A percentile compares a stretch with the other conserved stretches of the same genome.
Evolutionary conservation across 2,888 invertebrate genomes (phyloP).

Genomic region (Lasioglossum marginatum): DNA sequence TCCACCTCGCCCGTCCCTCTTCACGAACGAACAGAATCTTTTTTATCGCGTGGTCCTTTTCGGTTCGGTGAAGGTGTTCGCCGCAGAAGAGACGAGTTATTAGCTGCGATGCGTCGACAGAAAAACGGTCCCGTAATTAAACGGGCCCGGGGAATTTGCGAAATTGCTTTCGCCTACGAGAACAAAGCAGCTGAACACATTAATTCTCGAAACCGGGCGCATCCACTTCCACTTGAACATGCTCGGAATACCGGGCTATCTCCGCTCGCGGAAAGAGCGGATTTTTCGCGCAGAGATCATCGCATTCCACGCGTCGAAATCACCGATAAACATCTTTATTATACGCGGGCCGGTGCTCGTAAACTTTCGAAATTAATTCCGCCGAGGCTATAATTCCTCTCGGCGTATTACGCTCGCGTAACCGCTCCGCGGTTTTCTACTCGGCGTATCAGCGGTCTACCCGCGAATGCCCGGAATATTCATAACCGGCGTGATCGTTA

Average conservation of each 20-base stretch:
- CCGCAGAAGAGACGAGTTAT: conserved; percentile 61
- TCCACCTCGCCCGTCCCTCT: conserved; percentile 43
- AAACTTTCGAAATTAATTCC: conserved; percentile 11
- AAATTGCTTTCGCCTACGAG: conserved; percentile 46
- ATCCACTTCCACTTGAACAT: neutral
- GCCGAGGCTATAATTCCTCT: neutral
- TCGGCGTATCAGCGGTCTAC: neutral
- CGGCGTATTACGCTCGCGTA: neutral
- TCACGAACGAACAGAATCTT: neutral
- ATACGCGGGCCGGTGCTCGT: neutral
- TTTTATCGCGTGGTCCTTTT: conserved; percentile 1
- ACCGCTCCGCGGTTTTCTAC: neutral
- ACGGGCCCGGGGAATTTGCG: conserved; percentile 55
- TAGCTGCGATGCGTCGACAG: conserved; percentile 55
- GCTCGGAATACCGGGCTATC: neutral
- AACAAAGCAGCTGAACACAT: conserved; percentile 27
- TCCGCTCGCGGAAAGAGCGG: neutral
- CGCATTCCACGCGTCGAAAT: conserved; percentile 1
- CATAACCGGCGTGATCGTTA: conserved; percentile 12
- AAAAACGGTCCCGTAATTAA: conserved; percentile 67
- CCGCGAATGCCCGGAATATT: neutral
- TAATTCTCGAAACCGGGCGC: conserved; percentile 19
- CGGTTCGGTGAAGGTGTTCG: conserved; percentile 27
- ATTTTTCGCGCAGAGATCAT: neutral
- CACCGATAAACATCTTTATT: conserved; percentile 4